Conservation (phyloP, 1,140 invertebrate genomes). For the Anoplophora glabripennis region DNA sequence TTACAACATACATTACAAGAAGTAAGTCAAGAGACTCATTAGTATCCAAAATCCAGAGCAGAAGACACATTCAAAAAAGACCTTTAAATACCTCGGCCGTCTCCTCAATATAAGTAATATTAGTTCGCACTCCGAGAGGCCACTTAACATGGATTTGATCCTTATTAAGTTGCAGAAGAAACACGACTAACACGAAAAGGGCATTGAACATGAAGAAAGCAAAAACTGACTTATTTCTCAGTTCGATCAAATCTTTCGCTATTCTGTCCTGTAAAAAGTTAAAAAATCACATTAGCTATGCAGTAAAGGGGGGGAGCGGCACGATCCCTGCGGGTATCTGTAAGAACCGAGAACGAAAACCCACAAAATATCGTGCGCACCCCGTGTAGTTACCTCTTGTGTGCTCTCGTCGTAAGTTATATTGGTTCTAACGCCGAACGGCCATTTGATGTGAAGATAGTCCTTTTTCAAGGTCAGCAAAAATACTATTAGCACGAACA, state of each 20-base stretch:
- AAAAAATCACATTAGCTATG: constrained; percentile 40
- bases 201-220: constrained; percentile 99
- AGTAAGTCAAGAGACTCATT: constrained; percentile 37
- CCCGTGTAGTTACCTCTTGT: constrained; percentile 74
- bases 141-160: constrained; percentile 92
- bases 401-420: constrained; percentile 84
- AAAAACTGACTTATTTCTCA: constrained; percentile 95
- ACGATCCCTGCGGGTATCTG: constrained; percentile 34
- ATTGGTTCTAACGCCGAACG: constrained; percentile 89
- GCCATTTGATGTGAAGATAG: constrained; percentile 89
- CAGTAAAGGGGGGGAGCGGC: constrained; percentile 30
- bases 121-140: constrained; percentile 91
- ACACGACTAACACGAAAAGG: constrained; percentile 97
- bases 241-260: constrained; percentile 82
- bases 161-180: constrained; percentile 97
- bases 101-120: constrained; percentile 89
- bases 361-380: constrained; percentile 35
- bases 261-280: constrained; percentile 75
- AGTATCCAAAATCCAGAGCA: constrained; percentile 44
- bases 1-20: constrained; percentile 16
- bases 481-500: constrained; percentile 97
- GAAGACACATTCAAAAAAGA: constrained; percentile 32
- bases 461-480: constrained; percentile 96
- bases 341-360: constrained; percentile 6
- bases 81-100: constrained; percentile 72